phyloP scores from a whole-genome alignment of 2,797 vertebrate genomes.

The Notamacropus eugenii region DNA sequence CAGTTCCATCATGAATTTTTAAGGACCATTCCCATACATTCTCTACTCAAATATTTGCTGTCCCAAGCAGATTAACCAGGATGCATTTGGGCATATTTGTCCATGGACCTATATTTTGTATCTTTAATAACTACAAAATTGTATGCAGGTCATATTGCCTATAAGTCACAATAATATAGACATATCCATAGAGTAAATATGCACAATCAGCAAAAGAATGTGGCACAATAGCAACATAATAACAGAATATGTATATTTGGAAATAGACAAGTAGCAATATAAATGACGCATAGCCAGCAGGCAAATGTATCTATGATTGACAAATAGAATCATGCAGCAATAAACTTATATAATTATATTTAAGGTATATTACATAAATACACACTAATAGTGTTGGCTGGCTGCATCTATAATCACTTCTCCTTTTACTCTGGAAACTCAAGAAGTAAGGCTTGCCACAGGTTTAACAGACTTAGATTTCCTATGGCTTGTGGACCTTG shows the following conservation, averaged over 20 bases:
- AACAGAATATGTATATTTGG: background rate
- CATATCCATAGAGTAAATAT: background rate
- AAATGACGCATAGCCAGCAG: background rate
- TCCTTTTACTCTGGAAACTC: background rate
- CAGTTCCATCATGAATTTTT: background rate
- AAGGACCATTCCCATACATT: background rate
- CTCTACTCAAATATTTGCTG: background rate
- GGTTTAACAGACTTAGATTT: background rate
- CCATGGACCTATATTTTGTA: background rate
- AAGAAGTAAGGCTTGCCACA: too few relatives aligned
- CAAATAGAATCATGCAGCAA: background rate
- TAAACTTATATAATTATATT: background rate
- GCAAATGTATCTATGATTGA: background rate
- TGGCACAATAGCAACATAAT: background rate
- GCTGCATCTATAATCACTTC: background rate
- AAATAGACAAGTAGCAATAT: background rate
- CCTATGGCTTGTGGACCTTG: background rate
- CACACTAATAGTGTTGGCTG: background rate
- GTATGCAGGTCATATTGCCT: background rate
- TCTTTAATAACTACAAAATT: background rate
- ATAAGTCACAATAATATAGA: background rate
- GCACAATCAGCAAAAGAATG: background rate
- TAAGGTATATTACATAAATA: background rate
- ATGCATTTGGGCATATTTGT: background rate
- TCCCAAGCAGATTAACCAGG: background rate